phyloP scores from a whole-genome alignment of 1,140 invertebrate genomes.

The Nephila pilipes region DNA sequence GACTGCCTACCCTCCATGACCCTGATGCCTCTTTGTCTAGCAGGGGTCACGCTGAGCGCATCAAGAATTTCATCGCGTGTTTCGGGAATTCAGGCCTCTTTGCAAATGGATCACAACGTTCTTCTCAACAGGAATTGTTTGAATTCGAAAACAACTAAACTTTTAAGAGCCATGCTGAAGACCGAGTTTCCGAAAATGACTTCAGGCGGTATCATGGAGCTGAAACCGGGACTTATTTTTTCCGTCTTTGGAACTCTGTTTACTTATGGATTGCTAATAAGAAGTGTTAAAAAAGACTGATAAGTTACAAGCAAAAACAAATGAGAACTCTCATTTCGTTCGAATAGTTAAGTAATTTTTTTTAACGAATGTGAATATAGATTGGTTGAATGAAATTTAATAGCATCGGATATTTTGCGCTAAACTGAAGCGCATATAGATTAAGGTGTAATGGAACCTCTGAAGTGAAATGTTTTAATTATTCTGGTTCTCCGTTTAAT shows the following conservation, averaged over 20 bases:
- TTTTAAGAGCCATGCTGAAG: neutral
- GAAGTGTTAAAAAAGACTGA: neutral
- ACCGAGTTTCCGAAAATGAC: neutral
- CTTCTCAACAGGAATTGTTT: neutral
- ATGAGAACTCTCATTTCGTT: neutral
- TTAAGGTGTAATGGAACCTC: too few species aligned
- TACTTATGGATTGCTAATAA: slow-evolving; percentile 4
- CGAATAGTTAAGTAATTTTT: too few species aligned
- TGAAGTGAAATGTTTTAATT: too few species aligned
- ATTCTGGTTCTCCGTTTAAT: too few species aligned
- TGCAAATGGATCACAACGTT: neutral
- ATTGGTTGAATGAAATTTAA: too few species aligned
- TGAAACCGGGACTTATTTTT: neutral
- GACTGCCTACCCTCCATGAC: neutral
- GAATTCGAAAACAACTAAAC: neutral
- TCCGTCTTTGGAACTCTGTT: neutral
- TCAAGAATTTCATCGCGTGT: neutral
- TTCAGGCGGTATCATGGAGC: neutral
- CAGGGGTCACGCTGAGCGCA: neutral
- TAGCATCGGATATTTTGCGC: too few species aligned
- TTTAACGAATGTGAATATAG: too few species aligned
- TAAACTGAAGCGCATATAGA: too few species aligned
- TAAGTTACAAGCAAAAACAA: neutral
- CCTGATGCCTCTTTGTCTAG: neutral
- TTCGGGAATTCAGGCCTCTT: neutral